phyloP scores from a whole-genome alignment of 2,888 invertebrate genomes.

The Idaea straminata region DNA sequence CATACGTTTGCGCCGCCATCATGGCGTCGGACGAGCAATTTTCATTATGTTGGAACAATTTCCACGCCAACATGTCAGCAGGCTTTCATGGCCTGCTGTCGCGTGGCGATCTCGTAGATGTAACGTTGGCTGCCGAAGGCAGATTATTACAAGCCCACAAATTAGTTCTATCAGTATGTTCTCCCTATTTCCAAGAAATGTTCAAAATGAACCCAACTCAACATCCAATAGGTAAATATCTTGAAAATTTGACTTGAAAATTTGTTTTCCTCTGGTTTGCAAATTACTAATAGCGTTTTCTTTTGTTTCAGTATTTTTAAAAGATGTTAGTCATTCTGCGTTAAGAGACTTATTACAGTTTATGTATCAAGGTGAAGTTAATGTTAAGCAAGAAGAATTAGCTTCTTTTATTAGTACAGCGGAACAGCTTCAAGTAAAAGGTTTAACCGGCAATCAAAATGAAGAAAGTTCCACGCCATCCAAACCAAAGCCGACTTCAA shows the following conservation, averaged over 20 bases:
- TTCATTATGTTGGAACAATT: constrained; percentile 88
- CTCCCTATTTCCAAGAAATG: constrained; percentile 87
- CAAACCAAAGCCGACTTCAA: constrained; percentile 79
- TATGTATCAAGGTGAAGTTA: constrained; percentile 87
- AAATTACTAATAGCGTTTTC: constrained; percentile 10
- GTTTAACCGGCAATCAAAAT: constrained; percentile 83
- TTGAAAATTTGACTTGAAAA: not conserved
- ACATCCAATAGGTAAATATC: constrained; percentile 82
- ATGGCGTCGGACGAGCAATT: constrained; percentile 88
- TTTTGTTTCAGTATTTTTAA: constrained; percentile 82
- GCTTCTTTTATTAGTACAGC: constrained; percentile 86
- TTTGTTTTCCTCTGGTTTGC: not conserved
- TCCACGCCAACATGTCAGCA: constrained; percentile 86
- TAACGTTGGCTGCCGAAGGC: constrained; percentile 85
- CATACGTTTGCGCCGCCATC: constrained; percentile 71
- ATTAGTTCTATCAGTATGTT: constrained; percentile 86
- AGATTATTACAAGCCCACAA: constrained; percentile 86
- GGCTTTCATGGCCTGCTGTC: constrained; percentile 86
- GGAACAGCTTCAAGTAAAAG: constrained; percentile 86
- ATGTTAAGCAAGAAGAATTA: constrained; percentile 86
- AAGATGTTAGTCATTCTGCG: constrained; percentile 85
- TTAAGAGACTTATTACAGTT: constrained; percentile 85
- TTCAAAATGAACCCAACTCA: constrained; percentile 85
- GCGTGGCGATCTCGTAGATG: constrained; percentile 85
- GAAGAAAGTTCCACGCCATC: constrained; percentile 80